Evolutionary conservation across 2,888 invertebrate genomes (phyloP), one percentile per base, ranked within the genome.

Genomic region (Conchocele bisecta): DNA sequence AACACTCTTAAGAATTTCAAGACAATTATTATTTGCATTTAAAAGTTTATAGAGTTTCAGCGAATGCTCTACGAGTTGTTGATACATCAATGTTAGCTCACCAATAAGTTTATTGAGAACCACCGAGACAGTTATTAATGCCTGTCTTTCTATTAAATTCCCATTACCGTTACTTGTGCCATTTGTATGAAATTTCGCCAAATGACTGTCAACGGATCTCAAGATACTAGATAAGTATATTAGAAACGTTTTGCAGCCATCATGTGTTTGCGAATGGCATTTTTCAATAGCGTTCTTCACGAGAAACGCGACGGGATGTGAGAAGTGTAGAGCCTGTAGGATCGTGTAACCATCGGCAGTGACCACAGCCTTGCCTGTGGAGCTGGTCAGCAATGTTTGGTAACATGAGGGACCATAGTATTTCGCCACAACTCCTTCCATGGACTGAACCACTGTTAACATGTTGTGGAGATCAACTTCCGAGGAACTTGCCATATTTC

Each of bases 361-460:
- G 1, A 80, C 58, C 3, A 82, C 61, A 13, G 78, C 79, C 29
- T 80, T 78, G n/a, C 82, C 82, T 33, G 86, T 86, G 17, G 69
- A 65, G 3, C 85, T 79, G 9, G 79, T 79, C 24, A 86, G 44
- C 56, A 87, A 61, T 17, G 82, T 82, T 26, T 81, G 76, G 13
- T 48, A 31, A 50, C 85, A 80, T n/a, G 71, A 71, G 15, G 86
- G 87, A 11, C 87, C 87, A 79, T 83, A 83, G 7, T 71, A 80
- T 22, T 59, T 66, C 24, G 63, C 51, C 2, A 84, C 74, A 6
- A 84, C 60, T 24, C 67, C 75, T 33, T 72, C 72, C 9, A 81
- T 28, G 5, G 75, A 68, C n/a, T 26, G 29, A 31, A 39, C 35
- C 41, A 56, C 35, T 1, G 48, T 17, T 31, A 15, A 29, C 1